phyloP scores from a whole-genome alignment of 1,140 invertebrate genomes.

The Euwallacea fornicatus region DNA sequence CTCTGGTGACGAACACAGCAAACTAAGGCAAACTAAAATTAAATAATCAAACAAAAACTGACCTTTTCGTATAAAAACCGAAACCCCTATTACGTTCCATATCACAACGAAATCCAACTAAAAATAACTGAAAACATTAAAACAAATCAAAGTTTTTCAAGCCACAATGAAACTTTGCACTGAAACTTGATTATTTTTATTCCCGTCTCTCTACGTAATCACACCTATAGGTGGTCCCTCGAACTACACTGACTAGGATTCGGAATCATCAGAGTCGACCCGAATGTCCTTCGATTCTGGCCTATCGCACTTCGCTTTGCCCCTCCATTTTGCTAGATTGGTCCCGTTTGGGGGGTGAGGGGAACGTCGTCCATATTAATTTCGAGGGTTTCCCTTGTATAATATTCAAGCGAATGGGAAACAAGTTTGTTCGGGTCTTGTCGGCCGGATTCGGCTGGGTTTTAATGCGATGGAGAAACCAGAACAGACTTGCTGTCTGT shows the following conservation, averaged over 20 bases:
- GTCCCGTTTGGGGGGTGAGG: conserved; percentile 9
- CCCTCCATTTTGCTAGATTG: conserved; percentile 21
- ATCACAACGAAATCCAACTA: conserved; percentile 45
- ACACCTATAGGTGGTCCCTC: conserved; percentile 14
- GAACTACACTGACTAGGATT: neutral
- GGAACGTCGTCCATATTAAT: conserved; percentile 29
- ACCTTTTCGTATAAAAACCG: conserved; percentile 55
- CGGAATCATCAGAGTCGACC: neutral
- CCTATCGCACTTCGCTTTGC: conserved; percentile 2
- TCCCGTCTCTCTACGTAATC: no score
- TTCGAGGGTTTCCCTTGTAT: conserved; percentile 30
- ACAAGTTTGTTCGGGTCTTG: conserved; percentile 25
- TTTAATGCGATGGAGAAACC: conserved; percentile 20
- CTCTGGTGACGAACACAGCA: conserved; percentile 7
- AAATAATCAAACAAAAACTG: conserved; percentile 48
- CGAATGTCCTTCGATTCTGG: conserved; percentile 3
- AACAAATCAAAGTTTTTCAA: conserved; percentile 25
- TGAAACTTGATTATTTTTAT: no score
- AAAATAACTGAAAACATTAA: conserved; percentile 44
- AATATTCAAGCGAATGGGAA: conserved; percentile 25
- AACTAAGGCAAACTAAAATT: conserved; percentile 32
- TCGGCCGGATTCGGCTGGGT: conserved; percentile 8
- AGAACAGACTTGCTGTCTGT: neutral
- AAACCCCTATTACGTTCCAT: conserved; percentile 53
- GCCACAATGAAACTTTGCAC: neutral